Percentiles rank a stretch among this genome's conserved stretches.
Evolutionary conservation across 1,140 invertebrate genomes (phyloP).

Genomic region (Philopotamus ludificatus): DNA sequence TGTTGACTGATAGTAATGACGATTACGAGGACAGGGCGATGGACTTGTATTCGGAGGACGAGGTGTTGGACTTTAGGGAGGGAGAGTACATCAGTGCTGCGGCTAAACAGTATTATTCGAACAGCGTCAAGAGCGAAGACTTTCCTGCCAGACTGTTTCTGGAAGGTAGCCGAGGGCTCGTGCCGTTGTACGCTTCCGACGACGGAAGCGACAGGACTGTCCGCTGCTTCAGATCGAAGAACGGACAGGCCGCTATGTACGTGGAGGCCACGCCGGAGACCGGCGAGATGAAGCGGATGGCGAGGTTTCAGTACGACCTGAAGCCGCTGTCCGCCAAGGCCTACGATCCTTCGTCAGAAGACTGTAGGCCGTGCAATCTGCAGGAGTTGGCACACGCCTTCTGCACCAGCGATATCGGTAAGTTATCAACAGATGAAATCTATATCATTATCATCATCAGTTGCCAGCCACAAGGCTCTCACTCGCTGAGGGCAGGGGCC

Average conservation of each 20-base stretch:
- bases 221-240: constrained; percentile 67
- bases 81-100: not conserved
- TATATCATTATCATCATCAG: no score
- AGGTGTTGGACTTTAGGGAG: constrained; percentile 41
- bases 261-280: constrained; percentile 58
- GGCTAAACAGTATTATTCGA: not conserved
- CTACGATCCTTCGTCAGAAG: constrained; percentile 63
- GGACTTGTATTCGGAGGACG: constrained; percentile 34
- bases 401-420: constrained; percentile 78
- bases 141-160: constrained; percentile 68
- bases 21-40: constrained; percentile 42
- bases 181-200: constrained; percentile 63
- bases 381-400: constrained; percentile 74
- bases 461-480: no score
- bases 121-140: constrained; percentile 37
- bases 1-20: constrained; percentile 47
- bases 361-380: constrained; percentile 74
- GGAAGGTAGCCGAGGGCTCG: constrained; percentile 64
- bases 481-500: no score
- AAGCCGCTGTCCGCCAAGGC: constrained; percentile 55
- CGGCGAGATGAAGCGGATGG: constrained; percentile 52
- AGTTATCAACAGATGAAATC: no score
- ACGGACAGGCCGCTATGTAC: constrained; percentile 69
- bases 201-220: constrained; percentile 61
- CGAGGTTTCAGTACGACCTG: constrained; percentile 68